Percentiles rank a stretch among this genome's conserved stretches.
phyloP scores from a whole-genome alignment of 2,113 vertebrate species.

The Mus spicilegus region DNA sequence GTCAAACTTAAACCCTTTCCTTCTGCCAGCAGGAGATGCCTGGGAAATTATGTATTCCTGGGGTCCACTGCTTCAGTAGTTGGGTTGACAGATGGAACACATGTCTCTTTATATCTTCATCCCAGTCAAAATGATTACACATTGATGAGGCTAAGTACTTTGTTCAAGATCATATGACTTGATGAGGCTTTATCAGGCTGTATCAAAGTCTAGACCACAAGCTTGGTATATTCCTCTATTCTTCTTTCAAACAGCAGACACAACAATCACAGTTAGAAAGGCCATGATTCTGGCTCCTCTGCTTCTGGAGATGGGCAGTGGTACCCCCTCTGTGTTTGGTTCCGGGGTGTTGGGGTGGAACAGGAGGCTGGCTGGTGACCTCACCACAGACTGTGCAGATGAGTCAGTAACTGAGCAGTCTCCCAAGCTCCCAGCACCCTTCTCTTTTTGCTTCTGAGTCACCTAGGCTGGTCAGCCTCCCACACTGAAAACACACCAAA shows the following conservation, averaged over 20 bases:
- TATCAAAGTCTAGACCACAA: not conserved
- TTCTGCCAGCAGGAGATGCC: not conserved
- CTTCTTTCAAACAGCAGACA: not conserved
- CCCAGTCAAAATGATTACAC: not conserved
- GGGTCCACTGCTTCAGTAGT: not conserved
- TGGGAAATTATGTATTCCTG: not conserved
- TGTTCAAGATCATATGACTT: not conserved
- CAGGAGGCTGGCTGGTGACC: not conserved
- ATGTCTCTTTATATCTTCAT: not conserved
- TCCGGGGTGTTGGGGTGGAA: not conserved
- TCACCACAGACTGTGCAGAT: not conserved
- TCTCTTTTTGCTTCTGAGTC: slow-evolving; percentile 61
- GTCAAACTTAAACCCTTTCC: not conserved
- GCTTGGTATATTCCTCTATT: not conserved
- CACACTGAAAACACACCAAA: slow-evolving; percentile 25
- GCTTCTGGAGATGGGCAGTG: not conserved
- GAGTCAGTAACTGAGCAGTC: slow-evolving; percentile 48
- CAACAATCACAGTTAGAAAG: not conserved
- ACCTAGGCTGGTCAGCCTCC: slow-evolving; percentile 39
- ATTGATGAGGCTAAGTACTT: not conserved
- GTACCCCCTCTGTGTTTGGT: not conserved
- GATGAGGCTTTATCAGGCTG: not conserved
- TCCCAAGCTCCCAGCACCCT: not conserved
- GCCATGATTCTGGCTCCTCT: not conserved
- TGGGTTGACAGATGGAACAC: not conserved